A percentile compares a stretch with the other conserved stretches of the same genome.
Conservation (phyloP, 53 echinoderm and acorn worm species). For the Echinarachnius parma region DNA sequence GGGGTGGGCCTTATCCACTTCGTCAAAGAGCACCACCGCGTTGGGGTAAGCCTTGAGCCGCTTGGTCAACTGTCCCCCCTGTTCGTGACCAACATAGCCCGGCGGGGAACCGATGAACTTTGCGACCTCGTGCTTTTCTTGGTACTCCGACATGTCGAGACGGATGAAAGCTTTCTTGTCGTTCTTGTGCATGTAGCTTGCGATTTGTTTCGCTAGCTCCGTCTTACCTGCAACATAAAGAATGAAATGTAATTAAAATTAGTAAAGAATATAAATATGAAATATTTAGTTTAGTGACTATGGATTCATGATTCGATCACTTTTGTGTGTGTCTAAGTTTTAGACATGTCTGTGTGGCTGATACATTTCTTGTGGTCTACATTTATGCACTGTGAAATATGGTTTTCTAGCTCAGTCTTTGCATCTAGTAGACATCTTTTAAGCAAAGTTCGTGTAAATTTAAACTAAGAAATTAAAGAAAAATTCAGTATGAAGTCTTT, state of each 20-base stretch:
- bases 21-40: slow-evolving; percentile 79
- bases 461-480: no score
- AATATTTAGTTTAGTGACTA: no score
- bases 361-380: no score
- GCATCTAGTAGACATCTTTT: no score
- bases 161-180: slow-evolving; percentile 76
- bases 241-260: background rate
- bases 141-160: slow-evolving; percentile 79
- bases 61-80: slow-evolving; percentile 82
- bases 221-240: slow-evolving; percentile 62
- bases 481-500: no score
- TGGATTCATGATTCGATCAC: no score
- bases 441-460: no score
- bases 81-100: slow-evolving; percentile 73
- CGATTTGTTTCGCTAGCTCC: slow-evolving; percentile 75
- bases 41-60: slow-evolving; percentile 51
- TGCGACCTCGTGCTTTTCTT: slow-evolving; percentile 65
- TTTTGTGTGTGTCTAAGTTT: no score
- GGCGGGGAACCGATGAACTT: slow-evolving; percentile 80
- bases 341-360: no score
- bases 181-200: slow-evolving; percentile 76
- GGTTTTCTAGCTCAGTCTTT: no score
- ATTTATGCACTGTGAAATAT: no score
- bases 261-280: background rate
- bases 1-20: slow-evolving; percentile 81